A percentile compares a stretch with the other conserved stretches of the same genome.
Conservation (phyloP, 1,140 invertebrate genomes). For the Drosophila prosaltans region DNA sequence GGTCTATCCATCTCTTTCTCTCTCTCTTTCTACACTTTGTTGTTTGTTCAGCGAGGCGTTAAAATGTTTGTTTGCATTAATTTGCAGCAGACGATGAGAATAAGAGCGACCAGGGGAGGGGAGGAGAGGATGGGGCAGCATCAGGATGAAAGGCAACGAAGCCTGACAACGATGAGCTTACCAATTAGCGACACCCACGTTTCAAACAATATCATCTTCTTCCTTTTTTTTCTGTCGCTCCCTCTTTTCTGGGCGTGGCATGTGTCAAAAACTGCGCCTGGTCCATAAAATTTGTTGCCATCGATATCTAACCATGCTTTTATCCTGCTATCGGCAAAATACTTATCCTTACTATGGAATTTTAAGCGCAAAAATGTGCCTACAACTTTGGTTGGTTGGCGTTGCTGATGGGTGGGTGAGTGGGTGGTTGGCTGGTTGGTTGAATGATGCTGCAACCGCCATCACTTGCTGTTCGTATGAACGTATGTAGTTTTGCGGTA, state of each 20-base stretch:
- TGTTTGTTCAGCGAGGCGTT: constrained; percentile 74
- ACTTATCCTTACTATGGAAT: constrained; percentile 3
- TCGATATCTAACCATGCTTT: constrained; percentile 31
- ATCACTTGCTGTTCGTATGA: no score
- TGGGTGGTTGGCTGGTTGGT: no score
- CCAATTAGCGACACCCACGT: constrained; percentile 60
- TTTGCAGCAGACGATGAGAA: constrained; percentile 68
- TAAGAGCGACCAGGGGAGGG: constrained; percentile 30
- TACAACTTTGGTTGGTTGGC: neutral
- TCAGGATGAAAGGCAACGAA: constrained; percentile 5
- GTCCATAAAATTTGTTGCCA: constrained; percentile 16
- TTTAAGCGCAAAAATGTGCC: constrained; percentile 13
- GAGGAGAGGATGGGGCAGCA: constrained; percentile 30
- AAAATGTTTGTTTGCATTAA: constrained; percentile 81
- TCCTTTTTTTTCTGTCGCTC: no score
- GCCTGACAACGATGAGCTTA: constrained; percentile 59
- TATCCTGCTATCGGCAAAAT: constrained; percentile 26
- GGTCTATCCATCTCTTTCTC: neutral
- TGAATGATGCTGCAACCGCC: no score
- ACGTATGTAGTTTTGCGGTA: neutral
- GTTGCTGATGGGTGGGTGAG: neutral
- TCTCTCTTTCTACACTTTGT: constrained; percentile 24
- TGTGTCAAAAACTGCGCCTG: constrained; percentile 55
- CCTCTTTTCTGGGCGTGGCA: constrained; percentile 39
- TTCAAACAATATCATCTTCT: neutral